These are phyloP conservation scores for Nymphalis urticae DNA, from an alignment of 2,888 invertebrate species.

Conservation along the genomic window DNA sequence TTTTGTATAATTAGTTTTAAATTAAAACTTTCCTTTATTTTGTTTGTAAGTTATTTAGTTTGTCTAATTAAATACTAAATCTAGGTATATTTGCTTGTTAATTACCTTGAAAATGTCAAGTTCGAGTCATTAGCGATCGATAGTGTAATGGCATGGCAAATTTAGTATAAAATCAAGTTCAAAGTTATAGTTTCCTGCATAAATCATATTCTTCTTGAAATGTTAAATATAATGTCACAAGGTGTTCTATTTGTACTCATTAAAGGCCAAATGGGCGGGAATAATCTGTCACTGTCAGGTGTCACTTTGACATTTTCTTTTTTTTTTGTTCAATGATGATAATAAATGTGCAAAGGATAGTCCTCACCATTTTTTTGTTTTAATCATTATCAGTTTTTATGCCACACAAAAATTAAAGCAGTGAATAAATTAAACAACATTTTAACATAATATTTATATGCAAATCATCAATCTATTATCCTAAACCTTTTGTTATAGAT, in stretches of 20 bases:
- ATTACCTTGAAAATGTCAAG: too few relatives aligned
- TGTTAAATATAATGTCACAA: slow-evolving; percentile 37
- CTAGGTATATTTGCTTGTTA: too few relatives aligned
- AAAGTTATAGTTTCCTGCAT: slow-evolving; percentile 22
- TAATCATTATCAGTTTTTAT: not conserved
- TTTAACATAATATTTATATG: not conserved
- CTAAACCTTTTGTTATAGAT: not conserved
- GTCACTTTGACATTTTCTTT: slow-evolving; percentile 38
- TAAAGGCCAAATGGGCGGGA: slow-evolving; percentile 34
- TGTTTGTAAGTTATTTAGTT: too few relatives aligned
- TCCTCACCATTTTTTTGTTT: not conserved
- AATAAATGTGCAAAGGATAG: not conserved
- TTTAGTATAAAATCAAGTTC: slow-evolving; percentile 25
- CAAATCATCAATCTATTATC: not conserved
- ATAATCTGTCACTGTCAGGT: slow-evolving; percentile 43
- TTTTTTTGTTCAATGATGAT: slow-evolving; percentile 28
- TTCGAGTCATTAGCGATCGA: too few relatives aligned
- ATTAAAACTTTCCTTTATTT: not conserved
- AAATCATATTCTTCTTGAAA: slow-evolving; percentile 36
- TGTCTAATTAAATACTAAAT: too few relatives aligned
- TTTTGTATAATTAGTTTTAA: not conserved
- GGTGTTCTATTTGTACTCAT: slow-evolving; percentile 35
- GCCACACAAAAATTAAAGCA: not conserved
- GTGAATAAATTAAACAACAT: too few relatives aligned
- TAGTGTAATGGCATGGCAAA: too few relatives aligned